Percentiles rank a stretch among this genome's conserved stretches.
Conservation (phyloP, 2,113 vertebrate genomes). For the Proteles cristata region DNA sequence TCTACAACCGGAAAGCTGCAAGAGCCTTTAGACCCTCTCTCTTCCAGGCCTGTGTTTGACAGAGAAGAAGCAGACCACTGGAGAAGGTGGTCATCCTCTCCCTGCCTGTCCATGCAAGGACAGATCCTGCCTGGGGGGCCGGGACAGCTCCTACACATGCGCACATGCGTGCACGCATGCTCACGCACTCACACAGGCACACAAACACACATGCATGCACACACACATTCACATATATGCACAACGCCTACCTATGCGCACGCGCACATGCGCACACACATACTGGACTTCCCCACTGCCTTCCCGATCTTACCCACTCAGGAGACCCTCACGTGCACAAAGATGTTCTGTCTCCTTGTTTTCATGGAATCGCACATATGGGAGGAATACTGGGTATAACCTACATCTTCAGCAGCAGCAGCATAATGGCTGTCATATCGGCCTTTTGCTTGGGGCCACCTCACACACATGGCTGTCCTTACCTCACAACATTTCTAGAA, state of each 20-base stretch:
- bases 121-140: neutral
- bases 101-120: neutral
- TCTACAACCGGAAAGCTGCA: neutral
- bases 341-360: neutral
- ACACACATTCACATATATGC: no score
- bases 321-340: neutral
- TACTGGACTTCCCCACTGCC: neutral
- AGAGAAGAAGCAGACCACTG: neutral
- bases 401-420: neutral
- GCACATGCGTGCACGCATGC: accelerated
- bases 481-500: neutral
- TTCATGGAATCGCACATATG: neutral
- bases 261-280: no score
- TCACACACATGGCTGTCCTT: neutral
- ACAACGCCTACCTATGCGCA: no score
- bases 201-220: no score
- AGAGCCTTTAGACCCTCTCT: neutral
- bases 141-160: neutral
- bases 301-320: neutral
- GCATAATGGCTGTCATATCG: neutral
- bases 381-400: neutral
- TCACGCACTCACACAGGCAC: no score
- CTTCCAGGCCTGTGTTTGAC: neutral
- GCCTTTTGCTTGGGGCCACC: neutral
- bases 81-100: neutral